Base-by-base conservation (phyloP, 2,113 vertebrate genomes). In the Chascanopsetta lugubris region DNA sequence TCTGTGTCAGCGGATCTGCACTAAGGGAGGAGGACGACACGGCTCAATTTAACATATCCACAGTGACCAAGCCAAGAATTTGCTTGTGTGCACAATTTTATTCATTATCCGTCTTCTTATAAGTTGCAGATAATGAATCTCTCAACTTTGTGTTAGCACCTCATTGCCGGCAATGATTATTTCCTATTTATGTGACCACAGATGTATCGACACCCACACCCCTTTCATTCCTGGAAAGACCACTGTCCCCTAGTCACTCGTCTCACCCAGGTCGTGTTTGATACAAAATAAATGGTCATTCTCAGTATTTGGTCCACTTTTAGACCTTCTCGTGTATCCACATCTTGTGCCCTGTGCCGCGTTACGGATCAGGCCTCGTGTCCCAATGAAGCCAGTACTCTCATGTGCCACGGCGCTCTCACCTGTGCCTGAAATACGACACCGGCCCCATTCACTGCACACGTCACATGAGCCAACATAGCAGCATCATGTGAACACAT, bases 401-500 rank as follows among this genome's bases (percentile, higher is more conserved):
- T 32, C 34, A 27, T 43, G 26, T 47, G 4, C 20, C 7, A n/a
- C 20, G 13, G 2, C 9, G 2, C 13, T 78, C 69, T 68, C 70
- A 80, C 54, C 51, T 74, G 45, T 22, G 45, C 12, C 61, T 69
- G 34, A 84, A 71, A 76, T 75, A 59, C 63, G 55, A 79, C 70
- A 54, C 61, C 65, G 36, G 32, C 26, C 40, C 73, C 48, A 25
- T 30, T 69, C 54, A 42, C 67, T 10, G 6, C 17, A 36, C 58
- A 57, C 24, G 34, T 27, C 50, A 58, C 58, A 50, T 50, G 18
- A 61, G 66, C 61, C 56, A 77, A 77, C 60, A 73, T 84, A 29
- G 71, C 81, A 62, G 47, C 7, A 4, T 57, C 62, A 45, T 77
- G 82, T 69, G 72, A 86, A 84, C 30, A 36, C 69, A 55, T 63